Percentiles rank a stretch among this genome's conserved stretches.
Evolutionary conservation across 2,113 vertebrate species (phyloP).

Genomic region (Tor tambroides): DNA sequence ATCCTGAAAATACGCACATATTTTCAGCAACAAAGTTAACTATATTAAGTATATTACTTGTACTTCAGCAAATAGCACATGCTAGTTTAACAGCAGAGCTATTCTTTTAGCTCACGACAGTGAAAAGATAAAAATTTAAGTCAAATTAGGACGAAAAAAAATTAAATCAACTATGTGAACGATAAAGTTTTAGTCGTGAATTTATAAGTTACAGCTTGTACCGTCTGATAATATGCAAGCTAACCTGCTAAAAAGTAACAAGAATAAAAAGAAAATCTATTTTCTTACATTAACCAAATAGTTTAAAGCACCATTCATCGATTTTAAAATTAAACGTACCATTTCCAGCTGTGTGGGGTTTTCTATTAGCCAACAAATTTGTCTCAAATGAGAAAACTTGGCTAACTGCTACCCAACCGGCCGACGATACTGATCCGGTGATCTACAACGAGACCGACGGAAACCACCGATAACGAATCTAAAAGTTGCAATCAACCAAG

Average conservation of each 20-base stretch:
- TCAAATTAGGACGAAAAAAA: background rate
- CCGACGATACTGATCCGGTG: background rate
- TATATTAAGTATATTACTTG: too few relatives aligned
- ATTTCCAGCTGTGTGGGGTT: background rate
- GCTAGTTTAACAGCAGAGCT: background rate
- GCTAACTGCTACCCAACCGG: background rate
- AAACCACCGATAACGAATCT: background rate
- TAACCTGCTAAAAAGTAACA: background rate
- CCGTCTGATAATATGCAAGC: background rate
- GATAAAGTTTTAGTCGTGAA: background rate
- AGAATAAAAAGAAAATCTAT: background rate
- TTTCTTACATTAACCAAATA: background rate
- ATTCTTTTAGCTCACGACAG: background rate
- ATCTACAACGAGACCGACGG: background rate
- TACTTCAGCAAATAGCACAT: background rate
- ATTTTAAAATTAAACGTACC: background rate
- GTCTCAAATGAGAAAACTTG: slow-evolving; percentile 10
- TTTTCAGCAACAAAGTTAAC: background rate
- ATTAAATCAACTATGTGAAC: background rate
- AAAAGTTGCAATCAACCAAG: background rate
- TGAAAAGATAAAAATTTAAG: too few relatives aligned
- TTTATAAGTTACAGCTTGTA: background rate
- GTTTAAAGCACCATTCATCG: background rate
- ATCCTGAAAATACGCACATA: background rate
- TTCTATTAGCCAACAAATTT: background rate